A percentile compares a stretch with the other conserved stretches of the same genome.
Evolutionary conservation across 2,797 vertebrate species (phyloP).

Genomic region (Sebastes minor): DNA sequence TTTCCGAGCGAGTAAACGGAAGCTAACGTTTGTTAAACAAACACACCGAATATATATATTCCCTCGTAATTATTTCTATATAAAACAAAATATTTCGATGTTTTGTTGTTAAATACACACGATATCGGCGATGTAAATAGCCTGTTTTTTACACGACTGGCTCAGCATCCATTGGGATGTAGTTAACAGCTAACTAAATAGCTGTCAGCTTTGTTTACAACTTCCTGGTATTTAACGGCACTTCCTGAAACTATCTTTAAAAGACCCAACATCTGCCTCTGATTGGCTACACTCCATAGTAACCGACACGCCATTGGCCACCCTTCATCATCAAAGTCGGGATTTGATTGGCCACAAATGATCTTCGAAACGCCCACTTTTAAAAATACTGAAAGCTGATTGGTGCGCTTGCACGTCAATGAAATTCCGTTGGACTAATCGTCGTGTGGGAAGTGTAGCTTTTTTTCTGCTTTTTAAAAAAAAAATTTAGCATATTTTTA

Average conservation of each 20-base stretch:
- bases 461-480: too few relatives aligned
- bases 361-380: not conserved
- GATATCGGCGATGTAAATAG: not conserved
- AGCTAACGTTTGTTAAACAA: conserved; percentile 29
- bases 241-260: conserved; percentile 86
- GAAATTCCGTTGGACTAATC: conserved; percentile 24
- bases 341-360: conserved; percentile 48
- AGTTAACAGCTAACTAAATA: conserved; percentile 63
- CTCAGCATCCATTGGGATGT: conserved; percentile 29
- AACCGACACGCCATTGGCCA: conserved; percentile 55
- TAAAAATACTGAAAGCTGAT: conserved; percentile 1
- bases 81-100: not conserved
- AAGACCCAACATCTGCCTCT: conserved; percentile 54
- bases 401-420: conserved; percentile 33
- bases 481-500: too few relatives aligned
- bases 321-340: not conserved
- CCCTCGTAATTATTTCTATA: not conserved
- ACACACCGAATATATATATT: not conserved
- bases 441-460: not conserved
- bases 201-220: conserved; percentile 83
- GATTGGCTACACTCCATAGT: conserved; percentile 67
- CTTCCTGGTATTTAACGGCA: conserved; percentile 75
- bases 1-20: conserved; percentile 23
- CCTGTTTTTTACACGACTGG: conserved; percentile 27
- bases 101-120: not conserved